Evolutionary conservation across 2,888 invertebrate genomes (phyloP).

Genomic region (Epinotia demarniana): DNA sequence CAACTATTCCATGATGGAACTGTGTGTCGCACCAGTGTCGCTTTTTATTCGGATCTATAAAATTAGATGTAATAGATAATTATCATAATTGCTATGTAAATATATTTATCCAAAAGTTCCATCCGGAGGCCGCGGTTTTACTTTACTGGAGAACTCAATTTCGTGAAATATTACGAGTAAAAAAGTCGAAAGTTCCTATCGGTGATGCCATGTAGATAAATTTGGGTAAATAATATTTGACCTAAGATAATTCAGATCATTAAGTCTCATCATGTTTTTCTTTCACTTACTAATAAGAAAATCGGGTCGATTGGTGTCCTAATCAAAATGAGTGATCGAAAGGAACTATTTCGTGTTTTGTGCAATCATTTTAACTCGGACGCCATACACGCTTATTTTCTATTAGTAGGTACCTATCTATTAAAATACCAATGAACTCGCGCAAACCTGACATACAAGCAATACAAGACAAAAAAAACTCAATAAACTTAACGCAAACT

Average conservation of each 20-base stretch:
- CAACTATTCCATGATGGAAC: conserved; percentile 60
- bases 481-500: conserved; percentile 35
- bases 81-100: conserved; percentile 45
- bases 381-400: conserved; percentile 6
- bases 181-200: conserved; percentile 17
- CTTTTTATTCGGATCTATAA: conserved; percentile 51
- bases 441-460: conserved; percentile 40
- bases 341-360: background rate
- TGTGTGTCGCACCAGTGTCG: conserved; percentile 76
- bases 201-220: conserved; percentile 12
- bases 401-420: background rate
- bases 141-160: conserved; percentile 16
- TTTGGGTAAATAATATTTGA: conserved; percentile 12
- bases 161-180: background rate
- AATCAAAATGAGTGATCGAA: conserved; percentile 20
- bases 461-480: conserved; percentile 38
- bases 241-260: conserved; percentile 7
- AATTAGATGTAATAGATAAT: conserved; percentile 47
- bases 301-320: background rate
- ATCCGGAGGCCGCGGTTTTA: conserved; percentile 61
- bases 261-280: conserved; percentile 15
- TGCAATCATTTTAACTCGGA: conserved; percentile 17
- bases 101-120: conserved; percentile 59
- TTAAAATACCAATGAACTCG: conserved; percentile 31
- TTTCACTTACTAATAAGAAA: conserved; percentile 21